Conservation (phyloP, 2,888 invertebrate species). For the Oxycera nigricornis region DNA sequence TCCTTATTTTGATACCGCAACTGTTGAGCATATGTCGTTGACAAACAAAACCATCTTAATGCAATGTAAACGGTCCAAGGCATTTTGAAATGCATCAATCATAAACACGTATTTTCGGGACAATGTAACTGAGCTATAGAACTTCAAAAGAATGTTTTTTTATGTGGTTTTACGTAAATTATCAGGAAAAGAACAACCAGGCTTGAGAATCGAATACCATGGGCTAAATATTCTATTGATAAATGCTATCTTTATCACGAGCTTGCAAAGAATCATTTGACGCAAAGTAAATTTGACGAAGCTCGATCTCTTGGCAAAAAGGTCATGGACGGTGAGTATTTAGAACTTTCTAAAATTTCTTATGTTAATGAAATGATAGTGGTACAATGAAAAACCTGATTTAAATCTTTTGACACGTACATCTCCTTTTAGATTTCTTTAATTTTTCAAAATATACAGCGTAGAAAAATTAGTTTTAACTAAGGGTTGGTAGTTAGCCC, state of each 20-base stretch:
- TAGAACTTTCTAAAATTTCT: too few relatives aligned
- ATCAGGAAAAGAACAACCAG: conserved; percentile 18
- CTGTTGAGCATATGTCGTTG: too few relatives aligned
- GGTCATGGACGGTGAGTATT: conserved; percentile 40
- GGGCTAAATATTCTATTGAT: conserved; percentile 42
- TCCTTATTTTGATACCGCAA: too few relatives aligned
- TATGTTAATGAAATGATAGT: too few relatives aligned
- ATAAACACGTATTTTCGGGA: background rate
- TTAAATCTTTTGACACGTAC: too few relatives aligned
- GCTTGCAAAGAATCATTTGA: conserved; percentile 38
- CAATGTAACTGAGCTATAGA: background rate
- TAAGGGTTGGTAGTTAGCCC: too few relatives aligned
- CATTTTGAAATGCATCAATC: background rate
- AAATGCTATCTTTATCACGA: conserved; percentile 45
- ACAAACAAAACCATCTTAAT: background rate
- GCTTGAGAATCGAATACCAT: conserved; percentile 38
- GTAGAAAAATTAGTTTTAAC: too few relatives aligned
- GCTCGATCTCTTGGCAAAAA: conserved; percentile 34
- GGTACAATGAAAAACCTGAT: too few relatives aligned
- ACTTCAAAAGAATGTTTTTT: background rate
- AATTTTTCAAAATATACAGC: too few relatives aligned
- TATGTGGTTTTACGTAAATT: background rate
- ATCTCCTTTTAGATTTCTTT: too few relatives aligned
- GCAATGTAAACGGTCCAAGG: background rate
- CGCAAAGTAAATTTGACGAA: conserved; percentile 43